phyloP scores from a whole-genome alignment of 2,113 vertebrate genomes.

The Cottus gobio region DNA sequence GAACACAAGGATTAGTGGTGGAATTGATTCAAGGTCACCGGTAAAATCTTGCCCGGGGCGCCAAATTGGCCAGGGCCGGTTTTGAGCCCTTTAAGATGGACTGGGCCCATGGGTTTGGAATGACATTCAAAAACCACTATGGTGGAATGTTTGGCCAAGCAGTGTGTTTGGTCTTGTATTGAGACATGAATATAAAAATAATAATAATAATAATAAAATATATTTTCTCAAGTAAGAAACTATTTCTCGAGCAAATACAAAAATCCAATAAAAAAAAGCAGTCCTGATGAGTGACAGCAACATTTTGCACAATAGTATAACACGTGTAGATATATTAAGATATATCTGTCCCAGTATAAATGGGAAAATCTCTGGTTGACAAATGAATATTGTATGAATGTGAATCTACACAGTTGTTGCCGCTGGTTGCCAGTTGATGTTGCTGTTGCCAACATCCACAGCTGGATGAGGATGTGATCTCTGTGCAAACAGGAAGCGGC shows the following conservation, averaged over 20 bases:
- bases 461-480: slow-evolving; percentile 24
- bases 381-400: background rate
- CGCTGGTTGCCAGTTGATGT: background rate
- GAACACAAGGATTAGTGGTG: background rate
- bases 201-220: no score
- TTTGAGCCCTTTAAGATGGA: background rate
- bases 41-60: background rate
- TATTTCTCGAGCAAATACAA: no score
- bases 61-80: background rate
- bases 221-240: no score
- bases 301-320: background rate
- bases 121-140: no score
- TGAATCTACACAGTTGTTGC: background rate
- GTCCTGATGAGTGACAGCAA: background rate
- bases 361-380: background rate
- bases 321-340: background rate
- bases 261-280: background rate
- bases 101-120: background rate
- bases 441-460: background rate
- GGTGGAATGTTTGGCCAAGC: background rate
- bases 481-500: slow-evolving; percentile 19
- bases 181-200: no score
- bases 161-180: background rate
- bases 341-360: background rate
- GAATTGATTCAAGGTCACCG: background rate